Conservation (phyloP, 2,888 invertebrate species). For the Maniola hyperantus region DNA sequence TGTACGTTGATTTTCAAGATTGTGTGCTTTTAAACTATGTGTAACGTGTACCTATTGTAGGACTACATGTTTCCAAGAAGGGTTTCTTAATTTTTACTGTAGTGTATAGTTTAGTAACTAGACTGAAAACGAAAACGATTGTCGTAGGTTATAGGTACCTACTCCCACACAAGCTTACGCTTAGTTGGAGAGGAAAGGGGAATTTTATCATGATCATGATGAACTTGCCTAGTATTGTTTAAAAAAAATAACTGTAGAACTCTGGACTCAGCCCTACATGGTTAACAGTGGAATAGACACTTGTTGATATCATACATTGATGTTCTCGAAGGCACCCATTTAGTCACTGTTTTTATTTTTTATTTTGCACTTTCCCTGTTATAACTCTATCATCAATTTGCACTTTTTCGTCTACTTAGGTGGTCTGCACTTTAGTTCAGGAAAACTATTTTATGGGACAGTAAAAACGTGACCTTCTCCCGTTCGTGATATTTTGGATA, state of each 20-base stretch:
- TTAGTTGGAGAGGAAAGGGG: too few species aligned
- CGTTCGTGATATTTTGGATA: constrained; percentile 4
- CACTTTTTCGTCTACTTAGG: constrained; percentile 37
- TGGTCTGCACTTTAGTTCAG: constrained; percentile 30
- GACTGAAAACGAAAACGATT: too few species aligned
- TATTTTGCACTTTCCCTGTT: constrained; percentile 1
- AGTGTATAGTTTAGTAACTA: too few species aligned
- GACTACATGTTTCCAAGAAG: neutral
- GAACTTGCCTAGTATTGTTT: too few species aligned
- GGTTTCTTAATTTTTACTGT: neutral
- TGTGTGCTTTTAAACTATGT: constrained; percentile 18
- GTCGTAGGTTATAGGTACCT: too few species aligned
- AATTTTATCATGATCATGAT: too few species aligned
- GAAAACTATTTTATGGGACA: constrained; percentile 22
- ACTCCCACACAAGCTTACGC: too few species aligned
- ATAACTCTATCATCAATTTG: constrained; percentile 27
- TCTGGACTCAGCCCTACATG: neutral
- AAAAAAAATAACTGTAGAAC: neutral
- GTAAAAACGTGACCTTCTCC: constrained; percentile 10
- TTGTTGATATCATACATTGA: neutral
- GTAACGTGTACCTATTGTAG: neutral
- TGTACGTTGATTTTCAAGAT: constrained; percentile 15
- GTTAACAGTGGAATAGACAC: too few species aligned
- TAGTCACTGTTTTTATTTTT: constrained; percentile 5
- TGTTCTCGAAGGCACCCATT: constrained; percentile 6